Conservation (phyloP, 2,888 invertebrate species). For the Lasius platythorax region DNA sequence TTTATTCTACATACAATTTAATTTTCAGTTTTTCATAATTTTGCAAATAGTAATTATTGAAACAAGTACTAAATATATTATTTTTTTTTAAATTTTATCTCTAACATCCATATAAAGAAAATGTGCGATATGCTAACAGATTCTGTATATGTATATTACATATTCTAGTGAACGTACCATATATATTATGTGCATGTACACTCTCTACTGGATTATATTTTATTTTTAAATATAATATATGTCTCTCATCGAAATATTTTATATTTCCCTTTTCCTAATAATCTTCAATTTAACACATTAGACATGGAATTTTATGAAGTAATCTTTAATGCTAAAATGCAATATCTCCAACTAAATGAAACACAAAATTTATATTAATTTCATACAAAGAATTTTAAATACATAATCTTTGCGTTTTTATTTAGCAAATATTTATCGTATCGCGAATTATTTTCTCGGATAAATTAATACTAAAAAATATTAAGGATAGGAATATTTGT, state of each 20-base stretch:
- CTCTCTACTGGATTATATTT: slow-evolving; percentile 65
- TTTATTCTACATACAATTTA: not conserved
- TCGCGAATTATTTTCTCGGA: not conserved
- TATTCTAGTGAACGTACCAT: slow-evolving; percentile 49
- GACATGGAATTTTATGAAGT: not conserved
- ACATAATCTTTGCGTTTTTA: not conserved
- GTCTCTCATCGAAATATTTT: slow-evolving; percentile 60
- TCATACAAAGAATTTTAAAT: not conserved
- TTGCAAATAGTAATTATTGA: not conserved
- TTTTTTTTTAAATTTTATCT: not conserved
- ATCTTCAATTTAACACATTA: not conserved
- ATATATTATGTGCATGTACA: slow-evolving; percentile 57
- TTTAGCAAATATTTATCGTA: not conserved
- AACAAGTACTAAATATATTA: not conserved
- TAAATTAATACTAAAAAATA: slow-evolving; percentile 8
- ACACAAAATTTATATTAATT: slow-evolving; percentile 8
- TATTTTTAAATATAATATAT: slow-evolving; percentile 72
- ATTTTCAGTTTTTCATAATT: not conserved
- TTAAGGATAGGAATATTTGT: not conserved
- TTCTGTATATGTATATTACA: slow-evolving; percentile 15
- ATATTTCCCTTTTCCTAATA: slow-evolving; percentile 10
- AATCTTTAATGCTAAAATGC: not conserved
- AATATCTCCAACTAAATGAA: slow-evolving; percentile 12
- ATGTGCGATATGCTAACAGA: not conserved
- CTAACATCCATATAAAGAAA: not conserved